Evolutionary conservation across 1,140 invertebrate species (phyloP).

Genomic region (Atta colombica): DNA sequence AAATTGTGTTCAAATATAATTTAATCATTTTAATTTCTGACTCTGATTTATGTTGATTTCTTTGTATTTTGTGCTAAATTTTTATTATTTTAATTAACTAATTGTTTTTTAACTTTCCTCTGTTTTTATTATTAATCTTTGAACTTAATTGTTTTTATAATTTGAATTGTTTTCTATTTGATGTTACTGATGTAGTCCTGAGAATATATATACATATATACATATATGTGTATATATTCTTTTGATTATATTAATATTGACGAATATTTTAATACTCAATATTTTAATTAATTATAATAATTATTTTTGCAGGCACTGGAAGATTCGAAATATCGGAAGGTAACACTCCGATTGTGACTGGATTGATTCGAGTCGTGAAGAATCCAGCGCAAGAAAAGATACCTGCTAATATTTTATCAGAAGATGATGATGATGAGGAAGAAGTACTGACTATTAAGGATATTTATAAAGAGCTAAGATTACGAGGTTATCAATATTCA

Average conservation of each 20-base stretch:
- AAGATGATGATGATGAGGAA: constrained; percentile 73
- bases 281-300: constrained; percentile 23
- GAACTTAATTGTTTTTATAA: too few relatives aligned
- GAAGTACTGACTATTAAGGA: constrained; percentile 89
- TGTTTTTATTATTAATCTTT: too few relatives aligned
- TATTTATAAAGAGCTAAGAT: constrained; percentile 96
- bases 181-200: too few relatives aligned
- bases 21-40: too few relatives aligned
- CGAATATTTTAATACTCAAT: not conserved
- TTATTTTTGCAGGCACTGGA: constrained; percentile 78
- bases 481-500: constrained; percentile 97
- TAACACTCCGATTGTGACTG: constrained; percentile 92
- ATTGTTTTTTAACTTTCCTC: too few relatives aligned
- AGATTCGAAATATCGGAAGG: constrained; percentile 90
- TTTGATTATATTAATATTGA: not conserved
- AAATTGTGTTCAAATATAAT: too few relatives aligned
- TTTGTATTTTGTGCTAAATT: too few relatives aligned
- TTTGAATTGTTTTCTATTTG: too few relatives aligned
- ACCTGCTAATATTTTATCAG: not conserved
- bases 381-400: constrained; percentile 84
- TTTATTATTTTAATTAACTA: too few relatives aligned
- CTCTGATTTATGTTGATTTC: too few relatives aligned
- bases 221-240: too few relatives aligned
- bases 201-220: too few relatives aligned
- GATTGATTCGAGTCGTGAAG: constrained; percentile 88